phyloP scores from a whole-genome alignment of 2,888 invertebrate species.

The Sminthurinus aureus region DNA sequence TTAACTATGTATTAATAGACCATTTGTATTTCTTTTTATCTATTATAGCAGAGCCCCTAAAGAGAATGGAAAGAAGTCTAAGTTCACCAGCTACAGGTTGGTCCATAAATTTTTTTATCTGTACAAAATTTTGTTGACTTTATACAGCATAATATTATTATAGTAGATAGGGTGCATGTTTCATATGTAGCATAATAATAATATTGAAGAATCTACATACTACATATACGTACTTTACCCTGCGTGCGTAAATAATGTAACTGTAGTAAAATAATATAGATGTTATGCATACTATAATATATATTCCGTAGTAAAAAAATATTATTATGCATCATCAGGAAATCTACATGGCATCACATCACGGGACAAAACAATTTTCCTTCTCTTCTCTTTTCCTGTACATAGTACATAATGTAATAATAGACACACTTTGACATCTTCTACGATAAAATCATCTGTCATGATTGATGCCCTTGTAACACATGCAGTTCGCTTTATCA shows the following conservation, averaged over 20 bases:
- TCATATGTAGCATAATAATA: too few relatives aligned
- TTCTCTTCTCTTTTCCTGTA: too few relatives aligned
- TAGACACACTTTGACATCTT: slow-evolving; percentile 2
- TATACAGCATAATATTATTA: not conserved
- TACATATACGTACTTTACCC: not conserved
- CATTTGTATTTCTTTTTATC: slow-evolving; percentile 40
- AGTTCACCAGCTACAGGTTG: slow-evolving; percentile 60
- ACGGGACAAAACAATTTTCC: too few relatives aligned
- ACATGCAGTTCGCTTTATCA: slow-evolving; percentile 15
- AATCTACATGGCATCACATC: slow-evolving; percentile 10
- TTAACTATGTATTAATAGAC: slow-evolving; percentile 5
- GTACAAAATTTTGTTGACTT: not conserved
- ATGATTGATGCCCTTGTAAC: slow-evolving; percentile 33
- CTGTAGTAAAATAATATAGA: too few relatives aligned
- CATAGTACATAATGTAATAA: too few relatives aligned
- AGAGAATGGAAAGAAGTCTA: slow-evolving; percentile 59
- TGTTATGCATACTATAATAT: not conserved
- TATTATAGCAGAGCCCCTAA: slow-evolving; percentile 56
- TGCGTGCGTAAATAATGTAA: not conserved
- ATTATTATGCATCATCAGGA: not conserved
- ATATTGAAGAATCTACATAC: not conserved
- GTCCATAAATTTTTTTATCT: slow-evolving; percentile 12
- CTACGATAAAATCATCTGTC: slow-evolving; percentile 27
- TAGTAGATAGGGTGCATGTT: too few relatives aligned
- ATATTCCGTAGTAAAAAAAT: too few relatives aligned